Percentiles rank a stretch among this genome's conserved stretches.
These are phyloP conservation scores for Noctua janthe DNA, from an alignment of 2,888 invertebrate genomes.

Conservation along the genomic window DNA sequence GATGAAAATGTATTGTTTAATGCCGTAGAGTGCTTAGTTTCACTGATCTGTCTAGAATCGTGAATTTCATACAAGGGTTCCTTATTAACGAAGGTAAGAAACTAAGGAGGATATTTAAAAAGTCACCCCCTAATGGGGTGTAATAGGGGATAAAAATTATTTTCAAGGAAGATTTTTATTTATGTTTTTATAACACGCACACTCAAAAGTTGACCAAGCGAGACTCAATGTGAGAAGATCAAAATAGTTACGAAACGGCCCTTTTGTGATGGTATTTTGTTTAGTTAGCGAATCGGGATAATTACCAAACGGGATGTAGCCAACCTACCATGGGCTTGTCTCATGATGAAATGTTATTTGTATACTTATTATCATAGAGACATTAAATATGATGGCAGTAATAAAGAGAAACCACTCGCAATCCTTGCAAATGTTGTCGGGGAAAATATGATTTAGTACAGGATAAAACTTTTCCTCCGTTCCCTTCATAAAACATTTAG, in stretches of 20 bases:
- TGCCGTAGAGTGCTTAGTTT: too few relatives aligned
- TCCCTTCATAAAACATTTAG: constrained; percentile 17
- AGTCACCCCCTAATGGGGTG: not conserved
- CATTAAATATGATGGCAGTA: constrained; percentile 19
- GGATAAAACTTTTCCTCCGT: constrained; percentile 22
- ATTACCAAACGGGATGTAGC: too few relatives aligned
- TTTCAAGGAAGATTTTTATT: not conserved
- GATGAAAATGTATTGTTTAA: not conserved
- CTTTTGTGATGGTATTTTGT: too few relatives aligned
- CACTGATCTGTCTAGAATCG: too few relatives aligned
- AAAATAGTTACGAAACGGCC: too few relatives aligned
- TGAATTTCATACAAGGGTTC: too few relatives aligned
- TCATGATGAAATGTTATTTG: not conserved
- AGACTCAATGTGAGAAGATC: too few relatives aligned
- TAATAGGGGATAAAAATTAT: not conserved
- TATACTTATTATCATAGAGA: not conserved
- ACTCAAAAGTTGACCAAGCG: too few relatives aligned
- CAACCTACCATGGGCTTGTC: not conserved
- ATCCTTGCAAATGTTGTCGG: constrained; percentile 7
- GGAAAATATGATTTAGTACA: constrained; percentile 37
- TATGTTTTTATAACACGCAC: too few relatives aligned
- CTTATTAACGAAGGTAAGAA: not conserved
- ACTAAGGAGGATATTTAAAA: not conserved
- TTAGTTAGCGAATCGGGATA: too few relatives aligned
- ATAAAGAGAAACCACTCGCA: constrained; percentile 19